A percentile compares a stretch with the other conserved stretches of the same genome.
phyloP scores from a whole-genome alignment of 2,888 invertebrate species.

The Linyphia triangularis region DNA sequence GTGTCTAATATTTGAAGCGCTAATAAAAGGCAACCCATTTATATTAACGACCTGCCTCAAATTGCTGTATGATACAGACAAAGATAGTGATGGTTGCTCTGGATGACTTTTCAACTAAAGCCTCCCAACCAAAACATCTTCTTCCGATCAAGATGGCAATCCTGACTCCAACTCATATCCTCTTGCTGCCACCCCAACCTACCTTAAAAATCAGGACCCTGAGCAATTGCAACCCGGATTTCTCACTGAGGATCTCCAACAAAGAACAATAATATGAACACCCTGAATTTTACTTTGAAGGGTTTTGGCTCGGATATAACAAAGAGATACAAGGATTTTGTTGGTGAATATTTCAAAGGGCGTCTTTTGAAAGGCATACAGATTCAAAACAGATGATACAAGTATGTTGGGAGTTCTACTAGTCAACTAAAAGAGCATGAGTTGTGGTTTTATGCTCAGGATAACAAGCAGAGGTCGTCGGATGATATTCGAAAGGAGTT shows the following conservation, averaged over 20 bases:
- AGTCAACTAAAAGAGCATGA: conserved; percentile 77
- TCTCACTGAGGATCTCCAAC: conserved; percentile 53
- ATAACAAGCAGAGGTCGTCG: conserved; percentile 69
- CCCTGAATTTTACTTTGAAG: conserved; percentile 25
- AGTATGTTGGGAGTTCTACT: conserved; percentile 77
- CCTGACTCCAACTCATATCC: conserved; percentile 73
- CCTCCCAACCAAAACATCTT: neutral
- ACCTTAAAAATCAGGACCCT: conserved; percentile 67
- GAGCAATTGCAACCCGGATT: conserved; percentile 40
- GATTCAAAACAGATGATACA: conserved; percentile 76
- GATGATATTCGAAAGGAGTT: conserved; percentile 72
- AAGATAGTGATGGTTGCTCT: neutral
- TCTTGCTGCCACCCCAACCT: conserved; percentile 73
- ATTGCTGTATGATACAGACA: conserved; percentile 11
- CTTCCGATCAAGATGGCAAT: conserved; percentile 73
- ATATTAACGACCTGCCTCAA: conserved; percentile 52
- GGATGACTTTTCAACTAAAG: neutral
- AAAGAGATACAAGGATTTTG: conserved; percentile 10
- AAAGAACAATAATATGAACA: conserved; percentile 54
- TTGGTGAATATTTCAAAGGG: conserved; percentile 38
- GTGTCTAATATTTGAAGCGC: conserved; percentile 49
- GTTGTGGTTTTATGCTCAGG: conserved; percentile 76
- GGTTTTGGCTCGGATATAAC: neutral
- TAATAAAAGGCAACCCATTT: conserved; percentile 47
- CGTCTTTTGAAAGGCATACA: conserved; percentile 66